Conservation (phyloP, 1,140 invertebrate genomes). For the Conus betulinus region DNA sequence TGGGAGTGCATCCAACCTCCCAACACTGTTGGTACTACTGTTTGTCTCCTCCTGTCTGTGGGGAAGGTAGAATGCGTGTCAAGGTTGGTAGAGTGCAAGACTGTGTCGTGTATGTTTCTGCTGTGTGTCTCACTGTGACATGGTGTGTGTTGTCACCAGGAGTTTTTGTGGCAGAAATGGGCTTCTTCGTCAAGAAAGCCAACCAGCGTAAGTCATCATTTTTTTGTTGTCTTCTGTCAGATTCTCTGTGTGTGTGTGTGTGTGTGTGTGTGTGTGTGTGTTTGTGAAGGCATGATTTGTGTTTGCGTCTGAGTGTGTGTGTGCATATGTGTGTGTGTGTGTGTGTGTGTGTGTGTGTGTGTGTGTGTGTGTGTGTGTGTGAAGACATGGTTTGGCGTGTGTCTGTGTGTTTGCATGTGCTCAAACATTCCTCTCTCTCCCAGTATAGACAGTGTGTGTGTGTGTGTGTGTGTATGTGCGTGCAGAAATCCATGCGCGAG, state of each 20-base stretch:
- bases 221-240: background rate
- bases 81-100: too few species aligned
- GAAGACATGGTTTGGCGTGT: background rate
- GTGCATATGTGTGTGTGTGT: too few species aligned
- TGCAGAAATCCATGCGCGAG: constrained; percentile 85
- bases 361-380: constrained; percentile 7
- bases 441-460: background rate
- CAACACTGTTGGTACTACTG: too few species aligned
- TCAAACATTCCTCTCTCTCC: too few species aligned
- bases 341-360: background rate
- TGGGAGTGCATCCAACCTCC: too few species aligned
- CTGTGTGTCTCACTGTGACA: too few species aligned
- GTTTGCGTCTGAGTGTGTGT: too few species aligned
- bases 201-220: constrained; percentile 82
- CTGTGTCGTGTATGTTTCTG: too few species aligned
- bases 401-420: background rate
- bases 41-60: too few species aligned
- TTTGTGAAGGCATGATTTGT: too few species aligned
- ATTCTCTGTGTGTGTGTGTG: background rate
- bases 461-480: background rate
- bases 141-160: constrained; percentile 78
- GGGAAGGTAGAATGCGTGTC: too few species aligned
- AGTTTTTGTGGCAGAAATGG: constrained; percentile 95
- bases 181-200: constrained; percentile 88
- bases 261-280: background rate